These are phyloP conservation scores for Epinephelus fuscoguttatus DNA, from an alignment of 2,113 vertebrate species.

Conservation along the genomic window DNA sequence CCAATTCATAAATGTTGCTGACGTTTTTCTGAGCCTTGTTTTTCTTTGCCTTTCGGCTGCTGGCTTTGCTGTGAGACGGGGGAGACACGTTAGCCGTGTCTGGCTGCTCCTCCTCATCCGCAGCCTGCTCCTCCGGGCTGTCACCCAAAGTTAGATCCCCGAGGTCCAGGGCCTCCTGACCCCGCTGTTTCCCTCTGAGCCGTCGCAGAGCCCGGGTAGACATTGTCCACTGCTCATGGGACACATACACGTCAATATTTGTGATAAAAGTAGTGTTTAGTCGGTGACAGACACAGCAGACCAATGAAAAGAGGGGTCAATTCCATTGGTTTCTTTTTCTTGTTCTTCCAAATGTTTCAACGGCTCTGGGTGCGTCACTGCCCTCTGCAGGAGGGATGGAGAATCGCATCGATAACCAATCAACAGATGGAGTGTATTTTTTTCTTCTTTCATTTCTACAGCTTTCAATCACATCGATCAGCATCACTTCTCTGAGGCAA, in stretches of 20 bases:
- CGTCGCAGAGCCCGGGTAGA: constrained; percentile 92
- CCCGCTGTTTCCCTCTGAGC: constrained; percentile 90
- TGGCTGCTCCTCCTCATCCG: constrained; percentile 53
- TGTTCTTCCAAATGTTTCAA: constrained; percentile 1
- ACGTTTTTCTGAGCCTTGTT: constrained; percentile 83
- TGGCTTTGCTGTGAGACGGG: constrained; percentile 51
- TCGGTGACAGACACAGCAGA: constrained; percentile 14
- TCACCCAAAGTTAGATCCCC: constrained; percentile 70
- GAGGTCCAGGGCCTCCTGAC: constrained; percentile 88
- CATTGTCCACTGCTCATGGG: constrained; percentile 78
- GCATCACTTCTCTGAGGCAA: no score
- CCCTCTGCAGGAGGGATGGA: not conserved
- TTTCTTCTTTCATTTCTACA: no score
- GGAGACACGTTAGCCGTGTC: constrained; percentile 49
- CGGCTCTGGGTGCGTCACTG: not conserved
- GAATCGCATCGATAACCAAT: not conserved
- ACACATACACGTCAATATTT: not conserved
- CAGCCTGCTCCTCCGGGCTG: constrained; percentile 69
- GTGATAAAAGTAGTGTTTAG: not conserved
- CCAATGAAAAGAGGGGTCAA: not conserved
- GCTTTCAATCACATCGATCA: not conserved
- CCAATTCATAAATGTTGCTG: constrained; percentile 90
- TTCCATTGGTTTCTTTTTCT: constrained; percentile 12
- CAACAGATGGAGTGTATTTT: not conserved
- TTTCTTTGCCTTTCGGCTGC: constrained; percentile 79